phyloP scores from a whole-genome alignment of 1,140 invertebrate genomes.

The Magallana ariakensis region DNA sequence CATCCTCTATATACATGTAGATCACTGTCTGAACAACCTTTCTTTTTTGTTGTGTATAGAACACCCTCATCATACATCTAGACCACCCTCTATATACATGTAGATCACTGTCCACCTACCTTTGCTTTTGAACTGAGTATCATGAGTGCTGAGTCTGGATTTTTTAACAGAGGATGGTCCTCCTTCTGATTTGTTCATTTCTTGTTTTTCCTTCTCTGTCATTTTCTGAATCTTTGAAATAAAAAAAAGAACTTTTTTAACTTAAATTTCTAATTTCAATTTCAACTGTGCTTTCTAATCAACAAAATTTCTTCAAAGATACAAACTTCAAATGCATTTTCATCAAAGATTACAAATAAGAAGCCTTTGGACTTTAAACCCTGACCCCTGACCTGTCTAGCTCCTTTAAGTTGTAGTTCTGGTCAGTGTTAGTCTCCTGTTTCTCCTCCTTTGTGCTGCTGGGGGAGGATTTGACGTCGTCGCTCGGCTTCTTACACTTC shows the following conservation, averaged over 20 bases:
- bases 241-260: conserved; percentile 6
- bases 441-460: conserved; percentile 79
- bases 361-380: too few species aligned
- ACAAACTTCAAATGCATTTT: too few species aligned
- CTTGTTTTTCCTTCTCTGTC: conserved; percentile 75
- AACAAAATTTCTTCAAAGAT: background rate
- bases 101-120: background rate
- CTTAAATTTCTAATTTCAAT: background rate
- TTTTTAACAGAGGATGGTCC: conserved; percentile 86
- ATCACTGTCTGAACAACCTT: too few species aligned
- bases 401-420: conserved; percentile 81
- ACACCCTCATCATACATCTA: too few species aligned
- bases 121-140: conserved; percentile 28
- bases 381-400: conserved; percentile 80
- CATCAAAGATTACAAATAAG: background rate
- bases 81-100: background rate
- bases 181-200: conserved; percentile 75
- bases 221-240: conserved; percentile 68
- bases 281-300: background rate
- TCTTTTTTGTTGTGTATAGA: too few species aligned
- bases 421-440: conserved; percentile 83
- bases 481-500: conserved; percentile 84
- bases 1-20: too few species aligned
- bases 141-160: background rate
- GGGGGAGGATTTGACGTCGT: conserved; percentile 76